A percentile compares a stretch with the other conserved stretches of the same genome.
Conservation (phyloP, 2,797 vertebrate species). For the Naso thynnoides region DNA sequence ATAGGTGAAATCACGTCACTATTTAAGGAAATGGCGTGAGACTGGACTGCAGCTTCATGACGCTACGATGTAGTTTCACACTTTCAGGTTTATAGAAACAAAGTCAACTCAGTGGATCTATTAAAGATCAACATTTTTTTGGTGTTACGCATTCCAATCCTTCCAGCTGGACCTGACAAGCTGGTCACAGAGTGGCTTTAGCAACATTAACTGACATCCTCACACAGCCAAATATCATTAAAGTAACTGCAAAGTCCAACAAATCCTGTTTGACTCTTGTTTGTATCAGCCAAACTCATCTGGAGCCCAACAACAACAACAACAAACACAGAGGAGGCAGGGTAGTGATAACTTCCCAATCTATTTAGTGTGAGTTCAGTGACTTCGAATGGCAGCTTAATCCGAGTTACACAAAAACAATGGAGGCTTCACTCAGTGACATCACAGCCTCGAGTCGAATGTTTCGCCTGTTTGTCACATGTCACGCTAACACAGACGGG, state of each 20-base stretch:
- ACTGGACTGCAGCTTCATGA: neutral
- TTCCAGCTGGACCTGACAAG: constrained; percentile 10
- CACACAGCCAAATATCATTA: neutral
- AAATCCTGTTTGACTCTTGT: constrained; percentile 19
- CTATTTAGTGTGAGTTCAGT: constrained; percentile 46
- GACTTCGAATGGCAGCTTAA: constrained; percentile 39
- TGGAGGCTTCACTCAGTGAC: constrained; percentile 19
- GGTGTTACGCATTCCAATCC: constrained; percentile 6
- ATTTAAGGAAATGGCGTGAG: too few relatives aligned
- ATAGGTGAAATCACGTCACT: too few relatives aligned
- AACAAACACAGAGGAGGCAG: constrained; percentile 5
- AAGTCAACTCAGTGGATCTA: constrained; percentile 34
- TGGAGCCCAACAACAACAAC: constrained; percentile 20
- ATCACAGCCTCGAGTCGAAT: constrained; percentile 56
- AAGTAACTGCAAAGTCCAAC: constrained; percentile 31
- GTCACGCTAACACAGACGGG: constrained; percentile 10
- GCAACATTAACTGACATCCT: constrained; percentile 4
- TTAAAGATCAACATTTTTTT: constrained; percentile 31
- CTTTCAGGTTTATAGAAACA: constrained; percentile 34
- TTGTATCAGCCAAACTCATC: constrained; percentile 25
- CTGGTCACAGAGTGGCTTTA: constrained; percentile 1
- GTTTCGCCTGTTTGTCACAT: constrained; percentile 55
- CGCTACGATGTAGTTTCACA: neutral
- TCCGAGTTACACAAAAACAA: constrained; percentile 44
- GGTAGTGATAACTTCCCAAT: constrained; percentile 47